phyloP scores from a whole-genome alignment of 1,140 invertebrate genomes.

The Microvelia longipes region DNA sequence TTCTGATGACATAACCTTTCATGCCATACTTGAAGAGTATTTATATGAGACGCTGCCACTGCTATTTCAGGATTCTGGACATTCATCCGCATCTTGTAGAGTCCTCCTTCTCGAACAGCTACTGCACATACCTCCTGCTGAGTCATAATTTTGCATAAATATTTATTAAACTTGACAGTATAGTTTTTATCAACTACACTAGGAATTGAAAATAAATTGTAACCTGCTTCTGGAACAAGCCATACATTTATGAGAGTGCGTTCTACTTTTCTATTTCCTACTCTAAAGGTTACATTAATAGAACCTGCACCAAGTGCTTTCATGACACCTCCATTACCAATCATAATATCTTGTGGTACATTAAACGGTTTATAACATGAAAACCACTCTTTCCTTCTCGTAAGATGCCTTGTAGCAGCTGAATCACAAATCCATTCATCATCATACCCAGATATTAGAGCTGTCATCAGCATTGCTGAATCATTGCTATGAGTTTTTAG shows the following conservation, averaged over 20 bases:
- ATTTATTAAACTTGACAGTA: not conserved
- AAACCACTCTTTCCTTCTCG: not conserved
- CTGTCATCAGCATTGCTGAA: not conserved
- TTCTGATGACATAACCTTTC: not conserved
- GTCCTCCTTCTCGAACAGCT: not conserved
- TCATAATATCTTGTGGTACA: not conserved
- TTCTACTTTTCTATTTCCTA: not conserved
- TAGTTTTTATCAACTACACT: not conserved
- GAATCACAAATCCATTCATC: not conserved
- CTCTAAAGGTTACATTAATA: not conserved
- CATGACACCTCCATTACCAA: not conserved
- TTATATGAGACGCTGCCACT: not conserved
- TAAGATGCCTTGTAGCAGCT: not conserved
- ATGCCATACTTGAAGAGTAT: not conserved
- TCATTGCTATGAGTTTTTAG: too few species aligned
- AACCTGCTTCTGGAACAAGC: not conserved
- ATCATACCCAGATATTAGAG: not conserved
- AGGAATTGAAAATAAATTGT: not conserved
- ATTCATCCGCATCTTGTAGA: not conserved
- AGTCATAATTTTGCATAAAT: not conserved
- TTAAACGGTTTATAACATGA: not conserved
- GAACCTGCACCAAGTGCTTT: not conserved
- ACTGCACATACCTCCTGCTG: not conserved
- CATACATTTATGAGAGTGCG: not conserved
- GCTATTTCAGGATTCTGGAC: not conserved